phyloP scores from a whole-genome alignment of 2,888 invertebrate genomes.

The Apamea sordens region DNA sequence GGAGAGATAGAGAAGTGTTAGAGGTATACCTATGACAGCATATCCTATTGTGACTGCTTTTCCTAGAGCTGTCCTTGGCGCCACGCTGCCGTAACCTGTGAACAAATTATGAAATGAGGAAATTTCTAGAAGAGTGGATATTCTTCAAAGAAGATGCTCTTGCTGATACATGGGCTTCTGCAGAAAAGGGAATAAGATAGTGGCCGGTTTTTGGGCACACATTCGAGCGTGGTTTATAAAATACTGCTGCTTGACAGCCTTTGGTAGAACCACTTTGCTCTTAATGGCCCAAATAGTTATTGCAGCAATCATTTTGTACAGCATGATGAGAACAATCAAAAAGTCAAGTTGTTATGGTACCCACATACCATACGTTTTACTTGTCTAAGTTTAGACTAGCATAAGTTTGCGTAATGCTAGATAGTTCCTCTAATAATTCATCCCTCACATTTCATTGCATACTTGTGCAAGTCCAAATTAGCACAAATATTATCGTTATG shows the following conservation, averaged over 20 bases:
- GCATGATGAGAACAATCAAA: background rate
- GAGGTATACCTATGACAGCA: slow-evolving; percentile 96
- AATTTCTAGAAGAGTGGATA: background rate
- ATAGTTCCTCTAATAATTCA: no score
- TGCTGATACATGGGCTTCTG: background rate
- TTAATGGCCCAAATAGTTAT: background rate
- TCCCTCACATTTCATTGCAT: background rate
- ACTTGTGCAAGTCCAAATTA: background rate
- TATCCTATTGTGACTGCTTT: slow-evolving; percentile 97
- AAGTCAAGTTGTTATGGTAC: background rate
- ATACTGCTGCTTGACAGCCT: no score
- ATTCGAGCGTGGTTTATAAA: background rate
- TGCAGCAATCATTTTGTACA: background rate
- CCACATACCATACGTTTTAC: background rate
- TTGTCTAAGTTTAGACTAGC: background rate
- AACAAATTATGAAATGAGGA: slow-evolving; percentile 60
- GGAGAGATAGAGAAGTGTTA: slow-evolving; percentile 96
- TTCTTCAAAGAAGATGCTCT: background rate
- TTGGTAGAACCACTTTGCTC: background rate
- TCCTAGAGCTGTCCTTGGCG: slow-evolving; percentile 97
- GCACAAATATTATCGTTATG: background rate
- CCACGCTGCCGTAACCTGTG: slow-evolving; percentile 97
- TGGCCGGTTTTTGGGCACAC: no score
- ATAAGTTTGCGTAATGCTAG: no score
- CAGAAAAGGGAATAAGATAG: background rate